Base-by-base conservation (phyloP, 1,140 invertebrate species). In the Chironomus tepperi region DNA sequence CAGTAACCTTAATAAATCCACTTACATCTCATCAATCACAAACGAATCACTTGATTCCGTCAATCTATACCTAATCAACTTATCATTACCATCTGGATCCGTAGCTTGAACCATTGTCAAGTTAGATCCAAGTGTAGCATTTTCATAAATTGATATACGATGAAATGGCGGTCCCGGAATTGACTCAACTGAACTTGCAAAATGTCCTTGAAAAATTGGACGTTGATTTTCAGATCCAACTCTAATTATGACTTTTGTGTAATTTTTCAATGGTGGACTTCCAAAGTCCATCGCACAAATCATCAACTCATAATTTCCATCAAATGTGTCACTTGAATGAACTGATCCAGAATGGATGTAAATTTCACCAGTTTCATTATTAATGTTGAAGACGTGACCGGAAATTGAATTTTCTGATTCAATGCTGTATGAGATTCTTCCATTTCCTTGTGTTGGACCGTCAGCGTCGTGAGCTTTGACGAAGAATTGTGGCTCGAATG, bases 1-100 rank as follows among this genome's bases (percentile, higher is more conserved):
- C n/a, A n/a, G n/a, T 64, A 16, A 1, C 2, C 3, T 74, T 19
- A 12, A 15, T 16, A 74, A 47, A 47, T 15, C 7, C 79, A n/a
- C 84, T 84, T 81, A 90, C 89, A 85, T 86, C 75, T 89, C 84
- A 80, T 93, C 86, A 18, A 94, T 90, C 10, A 88, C 84, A 80
- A 95, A 95, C 78, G 93, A 93, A 76, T 94, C 93, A 76, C 89
- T 90, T 9, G 89, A 88, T 7, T 92, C 93, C 7, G 88, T 87
- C 72, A 94, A 91, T 75, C 88, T 87, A 79, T 94, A 94, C 0
- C 86, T 87, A 0, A 93, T 78, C 18, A 89, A 79, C 76, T 86
- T 86, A 79, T 93, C 89, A 7, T 89, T 83, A 0, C 91, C 91
- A 82, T 93, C 91, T 0, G 91, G 91, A 82, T 93, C 91, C 75